Percentiles rank a stretch among this genome's conserved stretches.
phyloP scores from a whole-genome alignment of 2,797 vertebrate species.

The Alcedo quadribrachys region DNA sequence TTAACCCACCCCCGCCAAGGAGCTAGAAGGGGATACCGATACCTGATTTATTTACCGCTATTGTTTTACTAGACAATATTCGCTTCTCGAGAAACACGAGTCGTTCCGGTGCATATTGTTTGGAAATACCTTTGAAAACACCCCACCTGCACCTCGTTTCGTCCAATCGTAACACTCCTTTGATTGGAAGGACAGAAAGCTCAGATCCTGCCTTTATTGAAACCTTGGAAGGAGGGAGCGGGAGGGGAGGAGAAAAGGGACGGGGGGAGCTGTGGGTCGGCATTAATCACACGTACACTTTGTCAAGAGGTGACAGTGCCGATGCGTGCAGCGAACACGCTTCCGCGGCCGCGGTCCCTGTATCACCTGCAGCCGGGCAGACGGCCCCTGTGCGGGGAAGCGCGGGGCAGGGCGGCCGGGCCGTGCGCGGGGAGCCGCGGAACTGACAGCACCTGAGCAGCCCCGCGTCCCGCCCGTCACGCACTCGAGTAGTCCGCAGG shows the following conservation, averaged over 20 bases:
- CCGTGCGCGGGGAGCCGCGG: not conserved
- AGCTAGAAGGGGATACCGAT: not conserved
- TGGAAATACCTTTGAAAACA: constrained; percentile 14
- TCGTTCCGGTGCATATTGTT: not conserved
- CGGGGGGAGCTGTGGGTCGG: not conserved
- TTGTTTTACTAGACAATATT: constrained; percentile 19
- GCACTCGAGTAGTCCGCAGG: no score
- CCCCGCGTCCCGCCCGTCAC: not conserved
- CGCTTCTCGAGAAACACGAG: not conserved
- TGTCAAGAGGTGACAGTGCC: not conserved
- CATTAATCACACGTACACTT: not conserved
- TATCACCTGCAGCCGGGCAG: not conserved
- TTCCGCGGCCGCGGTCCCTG: not conserved
- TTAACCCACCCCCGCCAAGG: not conserved
- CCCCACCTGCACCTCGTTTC: constrained; percentile 16
- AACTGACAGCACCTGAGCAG: not conserved
- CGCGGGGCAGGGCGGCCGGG: not conserved
- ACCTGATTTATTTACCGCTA: constrained; percentile 3
- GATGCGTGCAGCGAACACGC: not conserved
- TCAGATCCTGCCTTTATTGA: constrained; percentile 29
- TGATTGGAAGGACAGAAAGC: not conserved
- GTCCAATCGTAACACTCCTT: constrained; percentile 1
- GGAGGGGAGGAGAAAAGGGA: not conserved
- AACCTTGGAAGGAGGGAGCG: not conserved
- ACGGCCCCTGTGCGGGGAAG: not conserved